Conservation (phyloP, 2,113 vertebrate species). For the Protomyctophum bolini region DNA sequence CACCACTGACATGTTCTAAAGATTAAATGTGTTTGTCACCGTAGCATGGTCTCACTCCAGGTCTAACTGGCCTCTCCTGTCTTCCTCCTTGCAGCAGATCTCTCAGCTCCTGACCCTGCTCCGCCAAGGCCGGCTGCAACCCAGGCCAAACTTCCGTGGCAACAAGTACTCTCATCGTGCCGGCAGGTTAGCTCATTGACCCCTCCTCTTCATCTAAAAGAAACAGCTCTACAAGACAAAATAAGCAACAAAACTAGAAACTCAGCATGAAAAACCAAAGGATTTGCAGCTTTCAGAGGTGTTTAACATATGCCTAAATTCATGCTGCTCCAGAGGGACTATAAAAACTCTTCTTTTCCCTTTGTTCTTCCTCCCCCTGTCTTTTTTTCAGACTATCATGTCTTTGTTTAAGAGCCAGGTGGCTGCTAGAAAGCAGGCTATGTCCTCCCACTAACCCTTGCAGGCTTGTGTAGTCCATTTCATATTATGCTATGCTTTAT, state of each 20-base stretch:
- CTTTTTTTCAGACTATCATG: not conserved
- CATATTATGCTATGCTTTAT: too few relatives aligned
- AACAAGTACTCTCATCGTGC: conserved; percentile 87
- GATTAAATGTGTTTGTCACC: too few relatives aligned
- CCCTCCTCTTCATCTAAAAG: not conserved
- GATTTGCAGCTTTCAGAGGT: too few relatives aligned
- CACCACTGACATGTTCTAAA: too few relatives aligned
- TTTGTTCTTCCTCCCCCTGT: not conserved
- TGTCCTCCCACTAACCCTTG: not conserved
- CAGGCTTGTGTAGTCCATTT: too few relatives aligned
- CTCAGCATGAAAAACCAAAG: too few relatives aligned
- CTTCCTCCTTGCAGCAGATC: conserved; percentile 86
- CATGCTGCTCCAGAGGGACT: too few relatives aligned
- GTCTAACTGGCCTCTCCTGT: not conserved
- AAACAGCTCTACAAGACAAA: too few relatives aligned
- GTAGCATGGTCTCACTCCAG: too few relatives aligned
- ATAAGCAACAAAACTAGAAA: too few relatives aligned
- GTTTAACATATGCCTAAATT: too few relatives aligned
- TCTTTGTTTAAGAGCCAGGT: conserved; percentile 34
- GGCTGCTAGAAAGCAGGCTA: conserved; percentile 17
- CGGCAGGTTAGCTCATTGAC: conserved; percentile 58
- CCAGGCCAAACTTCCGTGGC: conserved; percentile 88
- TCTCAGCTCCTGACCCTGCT: conserved; percentile 96
- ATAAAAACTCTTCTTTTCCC: not conserved
- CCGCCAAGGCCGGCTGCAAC: conserved; percentile 89